A percentile compares a stretch with the other conserved stretches of the same genome.
phyloP scores from a whole-genome alignment of 2,888 invertebrate genomes.

The Cephus runcator region DNA sequence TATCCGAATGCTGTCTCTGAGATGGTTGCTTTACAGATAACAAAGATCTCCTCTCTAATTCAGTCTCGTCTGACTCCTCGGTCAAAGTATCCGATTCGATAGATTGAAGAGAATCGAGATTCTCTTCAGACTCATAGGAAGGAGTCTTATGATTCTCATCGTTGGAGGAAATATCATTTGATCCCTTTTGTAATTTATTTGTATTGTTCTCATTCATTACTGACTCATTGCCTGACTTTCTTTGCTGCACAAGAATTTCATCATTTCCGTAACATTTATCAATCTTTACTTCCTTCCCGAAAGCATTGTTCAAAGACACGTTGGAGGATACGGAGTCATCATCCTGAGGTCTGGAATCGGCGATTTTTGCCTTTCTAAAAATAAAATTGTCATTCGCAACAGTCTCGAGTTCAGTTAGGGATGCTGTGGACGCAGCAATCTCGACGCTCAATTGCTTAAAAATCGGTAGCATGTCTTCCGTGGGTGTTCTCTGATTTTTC shows the following conservation, averaged over 20 bases:
- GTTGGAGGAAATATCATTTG: neutral
- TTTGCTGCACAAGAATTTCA: neutral
- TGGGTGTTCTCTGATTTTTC: conserved; percentile 51
- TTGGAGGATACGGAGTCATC: neutral
- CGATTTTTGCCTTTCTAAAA: neutral
- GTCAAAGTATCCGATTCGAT: conserved; percentile 61
- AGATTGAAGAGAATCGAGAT: conserved; percentile 59
- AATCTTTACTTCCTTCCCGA: neutral
- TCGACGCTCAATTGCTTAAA: conserved; percentile 48
- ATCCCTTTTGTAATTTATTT: neutral
- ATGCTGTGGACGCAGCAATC: conserved; percentile 28
- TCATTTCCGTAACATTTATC: neutral
- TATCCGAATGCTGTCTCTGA: conserved; percentile 55
- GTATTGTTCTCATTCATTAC: neutral
- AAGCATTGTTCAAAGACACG: neutral
- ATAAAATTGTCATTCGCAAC: neutral
- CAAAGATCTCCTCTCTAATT: conserved; percentile 23
- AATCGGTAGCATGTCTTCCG: conserved; percentile 53
- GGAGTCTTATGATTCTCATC: conserved; percentile 30
- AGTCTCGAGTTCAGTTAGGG: conserved; percentile 4
- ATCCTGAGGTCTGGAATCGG: neutral
- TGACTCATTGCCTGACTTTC: neutral
- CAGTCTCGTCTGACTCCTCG: conserved; percentile 59
- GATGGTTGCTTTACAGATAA: conserved; percentile 43
- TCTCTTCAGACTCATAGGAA: conserved; percentile 51